Conservation (phyloP, 1,140 invertebrate species). For the Pogonus chalceus region DNA sequence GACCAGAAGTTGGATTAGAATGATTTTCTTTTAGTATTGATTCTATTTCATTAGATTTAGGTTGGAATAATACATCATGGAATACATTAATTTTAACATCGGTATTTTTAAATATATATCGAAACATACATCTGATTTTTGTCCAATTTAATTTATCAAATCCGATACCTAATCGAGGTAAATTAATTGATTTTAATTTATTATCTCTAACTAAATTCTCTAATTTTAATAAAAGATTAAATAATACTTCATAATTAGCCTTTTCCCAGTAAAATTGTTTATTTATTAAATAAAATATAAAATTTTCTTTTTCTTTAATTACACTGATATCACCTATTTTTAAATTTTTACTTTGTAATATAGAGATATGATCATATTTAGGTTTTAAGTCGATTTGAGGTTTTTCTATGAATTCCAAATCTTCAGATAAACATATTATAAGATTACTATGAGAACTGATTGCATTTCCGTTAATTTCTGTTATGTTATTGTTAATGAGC, state of each 20-base stretch:
- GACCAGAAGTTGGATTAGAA: slow-evolving; percentile 22
- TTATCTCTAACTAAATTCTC: background rate
- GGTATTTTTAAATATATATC: slow-evolving; percentile 16
- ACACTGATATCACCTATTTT: background rate
- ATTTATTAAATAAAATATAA: background rate
- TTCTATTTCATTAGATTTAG: slow-evolving; percentile 14
- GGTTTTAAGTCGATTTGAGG: background rate
- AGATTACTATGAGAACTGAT: background rate
- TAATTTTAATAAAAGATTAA: background rate
- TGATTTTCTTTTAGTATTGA: slow-evolving; percentile 25
- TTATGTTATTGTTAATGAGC: background rate
- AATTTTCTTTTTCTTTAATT: background rate
- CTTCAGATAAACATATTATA: background rate
- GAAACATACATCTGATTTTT: slow-evolving; percentile 7
- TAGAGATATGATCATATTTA: background rate
- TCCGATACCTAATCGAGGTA: background rate
- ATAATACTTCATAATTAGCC: background rate
- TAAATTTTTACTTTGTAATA: background rate
- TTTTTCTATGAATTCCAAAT: background rate
- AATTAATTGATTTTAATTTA: background rate
- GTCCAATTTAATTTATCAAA: slow-evolving; percentile 9
- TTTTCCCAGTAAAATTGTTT: background rate
- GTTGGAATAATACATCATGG: slow-evolving; percentile 11
- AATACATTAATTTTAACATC: slow-evolving; percentile 16
- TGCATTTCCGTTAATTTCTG: background rate